These are phyloP conservation scores for Sceloporus undulatus DNA, from an alignment of 2,113 vertebrate genomes.

Conservation along the genomic window DNA sequence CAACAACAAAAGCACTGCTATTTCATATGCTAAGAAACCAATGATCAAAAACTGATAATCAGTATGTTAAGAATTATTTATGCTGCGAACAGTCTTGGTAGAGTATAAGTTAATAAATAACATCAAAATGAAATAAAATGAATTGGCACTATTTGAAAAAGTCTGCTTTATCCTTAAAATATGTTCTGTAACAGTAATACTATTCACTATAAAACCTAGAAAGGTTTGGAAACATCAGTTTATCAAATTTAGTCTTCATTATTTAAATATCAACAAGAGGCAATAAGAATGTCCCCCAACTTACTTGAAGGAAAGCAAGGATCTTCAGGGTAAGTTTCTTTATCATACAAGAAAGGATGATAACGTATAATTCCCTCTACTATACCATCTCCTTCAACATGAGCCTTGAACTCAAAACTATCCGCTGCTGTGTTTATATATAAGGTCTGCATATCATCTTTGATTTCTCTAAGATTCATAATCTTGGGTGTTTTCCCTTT, in stretches of 20 bases:
- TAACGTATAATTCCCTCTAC: constrained; percentile 94
- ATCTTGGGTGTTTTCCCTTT: constrained; percentile 81
- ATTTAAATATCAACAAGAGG: neutral
- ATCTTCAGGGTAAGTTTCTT: constrained; percentile 91
- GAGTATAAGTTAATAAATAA: too few species aligned
- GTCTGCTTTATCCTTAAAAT: neutral
- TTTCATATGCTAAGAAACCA: neutral
- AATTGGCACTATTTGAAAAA: too few species aligned
- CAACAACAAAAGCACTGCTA: neutral
- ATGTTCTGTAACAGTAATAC: neutral
- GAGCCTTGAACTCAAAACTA: constrained; percentile 91
- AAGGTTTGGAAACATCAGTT: neutral
- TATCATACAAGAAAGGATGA: constrained; percentile 94
- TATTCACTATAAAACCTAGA: neutral
- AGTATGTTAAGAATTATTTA: neutral
- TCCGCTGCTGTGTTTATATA: constrained; percentile 88
- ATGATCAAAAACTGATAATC: neutral
- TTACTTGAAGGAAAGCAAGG: constrained; percentile 82
- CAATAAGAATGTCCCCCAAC: constrained; percentile 50
- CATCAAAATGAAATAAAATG: too few species aligned
- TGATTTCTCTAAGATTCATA: constrained; percentile 86
- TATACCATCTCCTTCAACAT: constrained; percentile 79
- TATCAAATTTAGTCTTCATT: neutral
- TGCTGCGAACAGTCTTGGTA: too few species aligned
- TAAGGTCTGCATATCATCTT: constrained; percentile 91